Evolutionary conservation across 2,797 vertebrate genomes (phyloP).

Genomic region (Rhincodon typus): DNA sequence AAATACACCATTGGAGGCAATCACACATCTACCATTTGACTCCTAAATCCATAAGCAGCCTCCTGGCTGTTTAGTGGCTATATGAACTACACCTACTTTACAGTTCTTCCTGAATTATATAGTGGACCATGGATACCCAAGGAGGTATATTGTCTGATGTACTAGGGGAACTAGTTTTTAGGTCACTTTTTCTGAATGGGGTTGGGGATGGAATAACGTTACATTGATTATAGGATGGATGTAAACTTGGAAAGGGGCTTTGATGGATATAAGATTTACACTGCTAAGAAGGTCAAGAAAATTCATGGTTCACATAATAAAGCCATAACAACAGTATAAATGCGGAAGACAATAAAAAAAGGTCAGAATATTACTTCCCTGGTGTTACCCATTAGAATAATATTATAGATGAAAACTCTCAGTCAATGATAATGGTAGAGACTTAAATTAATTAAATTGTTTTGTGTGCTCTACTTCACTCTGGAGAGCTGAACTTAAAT

Average conservation of each 20-base stretch:
- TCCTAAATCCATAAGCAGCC: background rate
- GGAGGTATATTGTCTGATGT: background rate
- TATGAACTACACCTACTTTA: background rate
- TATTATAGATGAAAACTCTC: background rate
- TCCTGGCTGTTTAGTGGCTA: background rate
- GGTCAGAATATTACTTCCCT: background rate
- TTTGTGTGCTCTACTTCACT: background rate
- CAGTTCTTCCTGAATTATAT: background rate
- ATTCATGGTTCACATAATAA: background rate
- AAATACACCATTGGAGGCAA: no score
- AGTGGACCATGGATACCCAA: background rate
- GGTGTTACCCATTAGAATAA: background rate
- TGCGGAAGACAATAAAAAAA: background rate
- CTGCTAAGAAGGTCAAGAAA: background rate
- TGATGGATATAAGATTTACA: background rate
- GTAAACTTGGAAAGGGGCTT: background rate
- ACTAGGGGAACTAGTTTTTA: background rate
- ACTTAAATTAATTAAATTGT: background rate
- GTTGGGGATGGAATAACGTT: background rate
- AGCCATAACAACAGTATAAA: background rate
- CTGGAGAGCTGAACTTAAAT: conserved; percentile 12
- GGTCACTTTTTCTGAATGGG: background rate
- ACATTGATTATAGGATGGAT: background rate
- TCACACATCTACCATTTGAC: background rate
- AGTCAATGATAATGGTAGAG: background rate